Percentiles rank a stretch among this genome's conserved stretches.
phyloP scores from a whole-genome alignment of 2,797 vertebrate species.

The Pangasius sanitwongsei region DNA sequence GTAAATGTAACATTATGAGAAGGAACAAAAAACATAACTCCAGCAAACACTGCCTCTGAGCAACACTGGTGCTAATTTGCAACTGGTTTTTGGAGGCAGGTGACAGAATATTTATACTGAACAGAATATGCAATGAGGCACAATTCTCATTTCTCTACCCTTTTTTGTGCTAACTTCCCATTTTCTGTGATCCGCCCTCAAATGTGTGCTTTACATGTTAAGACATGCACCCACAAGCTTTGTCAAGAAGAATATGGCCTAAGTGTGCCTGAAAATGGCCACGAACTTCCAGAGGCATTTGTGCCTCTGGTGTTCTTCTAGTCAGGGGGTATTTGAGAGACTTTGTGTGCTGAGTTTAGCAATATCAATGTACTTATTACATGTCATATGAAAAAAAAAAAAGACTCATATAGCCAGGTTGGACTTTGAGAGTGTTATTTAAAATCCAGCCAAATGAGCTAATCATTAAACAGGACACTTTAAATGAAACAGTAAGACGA shows the following conservation, averaged over 20 bases:
- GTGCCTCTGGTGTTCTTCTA: neutral
- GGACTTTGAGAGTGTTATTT: neutral
- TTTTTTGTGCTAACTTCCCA: neutral
- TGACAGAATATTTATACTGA: neutral
- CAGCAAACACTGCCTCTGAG: neutral
- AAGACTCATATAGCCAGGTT: neutral
- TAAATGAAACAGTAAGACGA: constrained; percentile 32
- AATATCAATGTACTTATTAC: constrained; percentile 1
- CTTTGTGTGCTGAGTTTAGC: neutral
- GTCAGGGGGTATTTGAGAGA: neutral
- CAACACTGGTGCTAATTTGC: neutral
- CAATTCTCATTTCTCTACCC: neutral
- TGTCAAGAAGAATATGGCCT: neutral
- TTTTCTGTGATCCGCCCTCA: neutral
- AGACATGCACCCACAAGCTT: neutral
- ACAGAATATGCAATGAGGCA: neutral
- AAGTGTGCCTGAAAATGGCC: neutral
- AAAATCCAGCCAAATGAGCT: constrained; percentile 11
- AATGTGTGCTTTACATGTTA: neutral
- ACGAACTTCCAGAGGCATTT: neutral
- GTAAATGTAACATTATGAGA: neutral
- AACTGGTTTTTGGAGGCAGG: neutral
- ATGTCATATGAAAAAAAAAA: neutral
- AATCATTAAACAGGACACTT: constrained; percentile 27
- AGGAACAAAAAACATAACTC: neutral